A percentile compares a stretch with the other conserved stretches of the same genome.
These are phyloP conservation scores for Hydraecia micacea DNA, from an alignment of 2,888 invertebrate genomes.

Conservation along the genomic window DNA sequence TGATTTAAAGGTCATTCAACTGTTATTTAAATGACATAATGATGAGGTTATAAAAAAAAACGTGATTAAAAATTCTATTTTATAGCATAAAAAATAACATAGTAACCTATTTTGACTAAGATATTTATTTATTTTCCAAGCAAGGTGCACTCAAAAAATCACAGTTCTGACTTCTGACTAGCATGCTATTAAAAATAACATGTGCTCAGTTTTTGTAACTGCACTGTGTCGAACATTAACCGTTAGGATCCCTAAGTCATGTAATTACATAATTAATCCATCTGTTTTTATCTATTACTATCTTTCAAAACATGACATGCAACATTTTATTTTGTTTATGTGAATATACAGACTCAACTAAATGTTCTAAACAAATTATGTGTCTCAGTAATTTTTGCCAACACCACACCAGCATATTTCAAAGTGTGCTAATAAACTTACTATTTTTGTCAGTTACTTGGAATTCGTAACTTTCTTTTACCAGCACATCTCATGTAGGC, in stretches of 20 bases:
- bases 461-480: constrained; percentile 32
- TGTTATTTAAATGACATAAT: constrained; percentile 7
- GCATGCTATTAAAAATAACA: constrained; percentile 4
- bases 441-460: constrained; percentile 43
- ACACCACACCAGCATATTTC: not conserved
- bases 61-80: not conserved
- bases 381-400: not conserved
- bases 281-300: constrained; percentile 5
- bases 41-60: constrained; percentile 47
- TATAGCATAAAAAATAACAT: not conserved
- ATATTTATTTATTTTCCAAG: constrained; percentile 16
- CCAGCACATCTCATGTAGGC: constrained; percentile 2
- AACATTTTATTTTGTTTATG: not conserved
- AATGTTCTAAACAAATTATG: not conserved
- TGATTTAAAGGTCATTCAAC: constrained; percentile 28
- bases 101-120: not conserved
- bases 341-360: not conserved
- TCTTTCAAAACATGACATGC: constrained; percentile 1
- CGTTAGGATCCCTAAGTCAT: no score
- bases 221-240: not conserved
- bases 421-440: constrained; percentile 11
- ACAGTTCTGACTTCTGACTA: not conserved
- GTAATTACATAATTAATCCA: not conserved
- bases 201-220: constrained; percentile 27
- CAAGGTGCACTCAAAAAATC: not conserved